phyloP scores from a whole-genome alignment of 2,888 invertebrate genomes.

The Pristionchus japonicus region DNA sequence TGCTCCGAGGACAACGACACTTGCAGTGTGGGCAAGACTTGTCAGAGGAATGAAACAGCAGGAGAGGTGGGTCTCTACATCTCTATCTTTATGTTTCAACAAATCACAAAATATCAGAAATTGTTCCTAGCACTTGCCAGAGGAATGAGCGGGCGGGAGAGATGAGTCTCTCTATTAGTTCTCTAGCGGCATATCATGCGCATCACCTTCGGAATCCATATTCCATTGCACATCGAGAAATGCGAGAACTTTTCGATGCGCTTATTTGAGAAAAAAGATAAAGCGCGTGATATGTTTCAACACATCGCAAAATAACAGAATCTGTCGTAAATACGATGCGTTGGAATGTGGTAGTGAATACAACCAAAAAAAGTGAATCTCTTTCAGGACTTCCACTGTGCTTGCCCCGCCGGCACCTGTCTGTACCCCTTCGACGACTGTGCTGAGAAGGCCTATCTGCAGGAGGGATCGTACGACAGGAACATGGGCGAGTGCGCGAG shows the following conservation, averaged over 20 bases:
- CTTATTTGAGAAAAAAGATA: too few relatives aligned
- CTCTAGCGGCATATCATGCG: neutral
- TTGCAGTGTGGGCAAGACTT: neutral
- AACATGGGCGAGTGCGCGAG: constrained; percentile 9
- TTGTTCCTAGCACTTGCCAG: neutral
- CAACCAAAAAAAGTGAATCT: too few relatives aligned
- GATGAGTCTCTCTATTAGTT: neutral
- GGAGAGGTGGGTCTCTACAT: neutral
- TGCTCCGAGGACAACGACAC: neutral
- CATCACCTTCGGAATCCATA: too few relatives aligned
- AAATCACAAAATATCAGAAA: too few relatives aligned
- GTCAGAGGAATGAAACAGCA: neutral
- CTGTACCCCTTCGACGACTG: neutral
- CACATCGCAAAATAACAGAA: too few relatives aligned
- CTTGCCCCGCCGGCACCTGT: neutral
- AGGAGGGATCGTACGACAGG: neutral
- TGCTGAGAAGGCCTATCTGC: neutral
- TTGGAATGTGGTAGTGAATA: too few relatives aligned
- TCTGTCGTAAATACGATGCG: too few relatives aligned
- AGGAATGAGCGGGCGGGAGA: neutral
- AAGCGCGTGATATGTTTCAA: too few relatives aligned
- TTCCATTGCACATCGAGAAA: too few relatives aligned
- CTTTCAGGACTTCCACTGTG: neutral
- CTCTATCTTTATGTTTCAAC: too few relatives aligned
- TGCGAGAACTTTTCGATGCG: too few relatives aligned